Evolutionary conservation across 1,140 invertebrate species (phyloP).

Genomic region (Solen grandis): DNA sequence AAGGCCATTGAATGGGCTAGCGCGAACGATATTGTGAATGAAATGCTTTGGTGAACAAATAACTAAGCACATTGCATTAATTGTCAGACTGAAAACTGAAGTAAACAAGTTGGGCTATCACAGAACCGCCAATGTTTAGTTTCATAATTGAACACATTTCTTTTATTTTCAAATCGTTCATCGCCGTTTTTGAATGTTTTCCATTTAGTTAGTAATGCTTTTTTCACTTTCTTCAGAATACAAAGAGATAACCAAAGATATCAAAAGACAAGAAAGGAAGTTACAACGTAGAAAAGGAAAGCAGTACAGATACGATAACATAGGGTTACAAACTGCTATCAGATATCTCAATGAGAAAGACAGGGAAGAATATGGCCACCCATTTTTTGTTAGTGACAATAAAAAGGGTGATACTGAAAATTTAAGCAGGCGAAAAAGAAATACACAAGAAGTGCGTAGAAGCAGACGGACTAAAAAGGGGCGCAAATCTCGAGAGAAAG

Average conservation of each 20-base stretch:
- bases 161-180: too few relatives aligned
- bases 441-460: conserved; percentile 5
- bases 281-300: conserved; percentile 25
- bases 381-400: conserved; percentile 51
- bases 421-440: conserved; percentile 38
- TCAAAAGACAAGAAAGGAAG: conserved; percentile 56
- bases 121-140: too few relatives aligned
- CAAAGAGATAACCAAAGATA: conserved; percentile 72
- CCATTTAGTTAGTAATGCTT: neutral
- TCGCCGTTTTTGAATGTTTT: neutral
- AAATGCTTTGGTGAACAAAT: too few relatives aligned
- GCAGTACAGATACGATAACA: conserved; percentile 36
- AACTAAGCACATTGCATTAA: too few relatives aligned
- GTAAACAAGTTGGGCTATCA: too few relatives aligned
- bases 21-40: too few relatives aligned
- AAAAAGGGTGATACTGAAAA: conserved; percentile 27
- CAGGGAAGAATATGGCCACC: conserved; percentile 59
- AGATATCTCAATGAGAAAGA: conserved; percentile 72
- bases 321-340: conserved; percentile 65
- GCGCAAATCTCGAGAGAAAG: conserved; percentile 48
- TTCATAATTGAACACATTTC: too few relatives aligned
- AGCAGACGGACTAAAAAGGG: conserved; percentile 32
- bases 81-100: too few relatives aligned
- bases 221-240: conserved; percentile 74
- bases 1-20: too few relatives aligned